These are phyloP conservation scores for Acrocyrtus sp. DNA, from an alignment of 2,888 invertebrate genomes.

Conservation along the genomic window DNA sequence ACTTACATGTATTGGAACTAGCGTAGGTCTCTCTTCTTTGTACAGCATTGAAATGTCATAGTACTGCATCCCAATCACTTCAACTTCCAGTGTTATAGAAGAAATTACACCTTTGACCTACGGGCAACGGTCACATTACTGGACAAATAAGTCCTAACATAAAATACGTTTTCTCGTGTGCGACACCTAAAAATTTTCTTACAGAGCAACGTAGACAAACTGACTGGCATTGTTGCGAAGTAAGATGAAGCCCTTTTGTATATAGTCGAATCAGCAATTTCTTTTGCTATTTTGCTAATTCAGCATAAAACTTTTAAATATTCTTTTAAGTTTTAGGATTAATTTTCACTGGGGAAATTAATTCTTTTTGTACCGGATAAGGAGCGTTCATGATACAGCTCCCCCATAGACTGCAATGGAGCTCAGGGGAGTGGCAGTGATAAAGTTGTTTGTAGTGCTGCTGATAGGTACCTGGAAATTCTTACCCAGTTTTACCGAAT, in stretches of 20 bases:
- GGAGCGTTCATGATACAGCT: slow-evolving; percentile 19
- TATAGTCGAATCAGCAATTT: neutral
- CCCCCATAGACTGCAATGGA: slow-evolving; percentile 22
- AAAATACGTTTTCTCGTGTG: neutral
- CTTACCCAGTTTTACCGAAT: too few species aligned
- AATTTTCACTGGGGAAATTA: too few species aligned
- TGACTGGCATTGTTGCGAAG: too few species aligned
- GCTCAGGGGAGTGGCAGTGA: neutral
- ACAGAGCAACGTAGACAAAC: too few species aligned
- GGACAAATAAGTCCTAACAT: neutral
- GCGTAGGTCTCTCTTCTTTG: too few species aligned
- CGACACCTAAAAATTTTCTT: too few species aligned
- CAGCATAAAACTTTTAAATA: neutral
- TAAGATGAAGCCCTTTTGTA: neutral
- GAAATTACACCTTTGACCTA: neutral
- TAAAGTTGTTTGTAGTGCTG: neutral
- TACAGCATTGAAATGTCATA: too few species aligned
- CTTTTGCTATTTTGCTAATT: neutral
- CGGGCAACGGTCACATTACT: too few species aligned
- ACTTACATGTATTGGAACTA: too few species aligned
- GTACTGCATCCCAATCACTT: too few species aligned
- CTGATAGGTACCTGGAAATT: too few species aligned
- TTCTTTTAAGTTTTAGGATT: neutral
- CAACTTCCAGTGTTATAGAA: neutral
- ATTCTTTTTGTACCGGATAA: slow-evolving; percentile 18